Evolutionary conservation across 1,140 invertebrate genomes (phyloP), one percentile per base, ranked within the genome.

Genomic region (Cataglyphis hispanica): DNA sequence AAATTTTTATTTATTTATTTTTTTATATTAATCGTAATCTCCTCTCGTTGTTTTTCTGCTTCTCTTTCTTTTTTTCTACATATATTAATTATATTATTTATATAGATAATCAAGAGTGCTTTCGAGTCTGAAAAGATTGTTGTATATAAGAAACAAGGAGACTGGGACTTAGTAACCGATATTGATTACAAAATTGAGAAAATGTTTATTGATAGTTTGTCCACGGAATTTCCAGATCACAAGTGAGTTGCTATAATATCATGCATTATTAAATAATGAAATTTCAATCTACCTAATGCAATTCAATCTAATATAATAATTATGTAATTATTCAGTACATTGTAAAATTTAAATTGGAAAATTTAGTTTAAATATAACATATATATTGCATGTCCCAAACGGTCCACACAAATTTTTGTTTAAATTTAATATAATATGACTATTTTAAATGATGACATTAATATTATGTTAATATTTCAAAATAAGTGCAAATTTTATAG

Each of bases 131-230:
- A 97, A 27, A 98, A 98, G 94, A 95, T 93, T 3, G 95, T 93
- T 3, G 96, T 98, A 53, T 96, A 97, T 91, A 95, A 95, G 6
- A 99, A 99, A 95, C 96, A 96, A 0, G 95, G 95, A 46, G 93
- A 95, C 61, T 96, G 96, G 87, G 98, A 98, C 93, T 93, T 98
- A 13, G 98, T 98, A 1, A 98, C 98, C 0, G 96, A 97, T 90
- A 97, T 97, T 75, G 98, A 98, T 92, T 96, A 96, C 88, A 95
- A 96, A 91, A 97, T 98, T 19, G 98, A 98, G 91, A 96, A 97
- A 86, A 89, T 97, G 63, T 93, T 98, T 0, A 97, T 97, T 46
- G 90, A 95, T 7, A 94, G 95, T 84, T 95, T 98, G 46, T 94
- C 95, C 64, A 91, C 94, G 56, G 95, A 95, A 70, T 98, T 97